A percentile compares a stretch with the other conserved stretches of the same genome.
These are phyloP conservation scores for Urosaurus nigricauda DNA, from an alignment of 2,797 vertebrate genomes.

Conservation along the genomic window DNA sequence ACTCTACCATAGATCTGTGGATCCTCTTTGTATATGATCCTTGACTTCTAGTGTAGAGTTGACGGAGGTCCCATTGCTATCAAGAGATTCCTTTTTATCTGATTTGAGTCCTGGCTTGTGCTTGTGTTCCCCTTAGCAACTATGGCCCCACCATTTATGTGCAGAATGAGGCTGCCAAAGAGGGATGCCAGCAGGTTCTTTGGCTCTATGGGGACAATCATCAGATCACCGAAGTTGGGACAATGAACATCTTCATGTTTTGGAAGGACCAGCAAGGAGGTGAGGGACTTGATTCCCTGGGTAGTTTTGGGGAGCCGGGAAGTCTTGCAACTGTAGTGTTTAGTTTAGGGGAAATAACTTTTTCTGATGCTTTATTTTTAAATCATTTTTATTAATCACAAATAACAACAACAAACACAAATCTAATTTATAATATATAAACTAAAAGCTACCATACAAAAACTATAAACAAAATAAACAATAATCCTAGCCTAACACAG, in stretches of 20 bases:
- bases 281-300: conserved; percentile 59
- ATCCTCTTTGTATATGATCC: too few relatives aligned
- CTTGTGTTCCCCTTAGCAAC: conserved; percentile 78
- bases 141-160: conserved; percentile 90
- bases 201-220: conserved; percentile 89
- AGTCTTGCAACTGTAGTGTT: not conserved
- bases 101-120: not conserved
- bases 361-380: not conserved
- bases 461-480: too few relatives aligned
- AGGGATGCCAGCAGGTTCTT: conserved; percentile 90
- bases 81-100: not conserved
- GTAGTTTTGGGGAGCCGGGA: not conserved
- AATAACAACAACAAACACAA: too few relatives aligned
- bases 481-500: too few relatives aligned
- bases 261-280: conserved; percentile 89
- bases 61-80: not conserved
- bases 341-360: not conserved
- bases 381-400: too few relatives aligned
- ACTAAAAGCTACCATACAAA: too few relatives aligned
- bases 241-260: conserved; percentile 95
- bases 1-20: too few relatives aligned
- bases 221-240: conserved; percentile 92
- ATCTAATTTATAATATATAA: too few relatives aligned
- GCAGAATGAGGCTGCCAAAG: conserved; percentile 83
- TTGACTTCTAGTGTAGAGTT: fast-evolving